phyloP scores from a whole-genome alignment of 92 coral and sea anemone species.

The Porites cylindrica region DNA sequence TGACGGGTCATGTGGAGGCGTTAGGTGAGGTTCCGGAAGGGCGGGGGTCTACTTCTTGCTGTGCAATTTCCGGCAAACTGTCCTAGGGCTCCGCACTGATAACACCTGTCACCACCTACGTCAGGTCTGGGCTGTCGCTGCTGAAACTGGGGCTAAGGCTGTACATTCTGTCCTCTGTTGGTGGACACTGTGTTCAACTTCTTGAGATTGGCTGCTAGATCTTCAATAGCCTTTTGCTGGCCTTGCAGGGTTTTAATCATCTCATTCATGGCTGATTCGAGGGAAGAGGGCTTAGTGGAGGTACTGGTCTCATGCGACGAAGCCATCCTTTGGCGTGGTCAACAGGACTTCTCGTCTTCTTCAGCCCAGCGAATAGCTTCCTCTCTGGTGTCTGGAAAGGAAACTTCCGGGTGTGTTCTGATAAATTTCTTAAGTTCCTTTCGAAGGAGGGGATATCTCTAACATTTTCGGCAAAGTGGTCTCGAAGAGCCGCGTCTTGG shows the following conservation, averaged over 20 bases:
- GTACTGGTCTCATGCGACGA: neutral
- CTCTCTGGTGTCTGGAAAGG: constrained; percentile 35
- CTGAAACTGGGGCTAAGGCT: neutral
- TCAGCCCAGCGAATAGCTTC: constrained; percentile 57
- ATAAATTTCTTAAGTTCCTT: constrained; percentile 42
- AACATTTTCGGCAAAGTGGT: constrained; percentile 45
- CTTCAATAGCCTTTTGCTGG: constrained; percentile 32
- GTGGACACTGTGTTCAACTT: neutral
- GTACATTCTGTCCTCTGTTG: no score
- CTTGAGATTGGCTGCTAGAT: neutral
- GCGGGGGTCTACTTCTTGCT: neutral
- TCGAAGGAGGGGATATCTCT: constrained; percentile 28
- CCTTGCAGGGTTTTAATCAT: constrained; percentile 3
- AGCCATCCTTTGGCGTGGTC: neutral
- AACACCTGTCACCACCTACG: neutral
- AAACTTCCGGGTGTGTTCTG: constrained; percentile 2
- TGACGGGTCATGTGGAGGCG: neutral
- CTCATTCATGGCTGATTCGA: neutral
- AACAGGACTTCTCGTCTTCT: constrained; percentile 26
- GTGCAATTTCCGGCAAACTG: constrained; percentile 41
- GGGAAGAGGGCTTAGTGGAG: neutral
- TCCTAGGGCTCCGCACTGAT: constrained; percentile 16
- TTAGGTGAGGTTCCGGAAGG: neutral
- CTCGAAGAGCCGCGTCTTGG: constrained; percentile 9
- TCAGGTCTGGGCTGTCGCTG: neutral